phyloP scores from a whole-genome alignment of 2,797 vertebrate genomes.

The Pelobates cultripes region DNA sequence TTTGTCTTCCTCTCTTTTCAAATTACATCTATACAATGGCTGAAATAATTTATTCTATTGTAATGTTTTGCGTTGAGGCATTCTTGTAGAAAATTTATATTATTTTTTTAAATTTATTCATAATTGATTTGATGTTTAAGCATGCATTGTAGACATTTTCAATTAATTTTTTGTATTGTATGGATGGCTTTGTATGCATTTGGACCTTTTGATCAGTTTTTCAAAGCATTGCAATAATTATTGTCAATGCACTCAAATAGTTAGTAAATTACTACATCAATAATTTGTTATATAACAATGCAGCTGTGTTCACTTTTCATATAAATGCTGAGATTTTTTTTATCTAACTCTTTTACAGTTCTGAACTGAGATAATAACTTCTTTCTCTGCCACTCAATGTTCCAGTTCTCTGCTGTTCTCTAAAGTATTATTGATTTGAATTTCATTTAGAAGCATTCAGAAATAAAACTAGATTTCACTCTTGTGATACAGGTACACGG shows the following conservation, averaged over 20 bases:
- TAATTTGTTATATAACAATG: slow-evolving; percentile 81
- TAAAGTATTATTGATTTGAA: slow-evolving; percentile 77
- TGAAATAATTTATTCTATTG: too few species aligned
- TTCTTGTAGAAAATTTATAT: too few species aligned
- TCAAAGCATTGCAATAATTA: too few species aligned
- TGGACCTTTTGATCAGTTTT: too few species aligned
- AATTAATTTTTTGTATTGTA: too few species aligned
- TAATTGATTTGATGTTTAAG: too few species aligned
- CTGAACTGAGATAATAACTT: slow-evolving; percentile 82
- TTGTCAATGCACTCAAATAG: neutral
- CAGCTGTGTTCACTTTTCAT: slow-evolving; percentile 78
- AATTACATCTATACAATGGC: too few species aligned
- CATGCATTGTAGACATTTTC: too few species aligned
- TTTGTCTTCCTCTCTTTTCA: too few species aligned
- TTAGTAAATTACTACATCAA: slow-evolving; percentile 70
- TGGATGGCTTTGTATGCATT: too few species aligned
- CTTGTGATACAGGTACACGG: slow-evolving; percentile 52
- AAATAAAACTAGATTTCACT: slow-evolving; percentile 71
- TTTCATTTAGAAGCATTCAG: slow-evolving; percentile 77
- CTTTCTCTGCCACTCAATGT: slow-evolving; percentile 72
- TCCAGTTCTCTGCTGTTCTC: slow-evolving; percentile 67
- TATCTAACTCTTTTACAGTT: slow-evolving; percentile 78
- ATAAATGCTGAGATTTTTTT: slow-evolving; percentile 77
- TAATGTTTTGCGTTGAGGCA: too few species aligned
- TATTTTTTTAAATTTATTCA: too few species aligned